A percentile compares a stretch with the other conserved stretches of the same genome.
Evolutionary conservation across 1,140 invertebrate genomes (phyloP).

Genomic region (Papilio dardanus): DNA sequence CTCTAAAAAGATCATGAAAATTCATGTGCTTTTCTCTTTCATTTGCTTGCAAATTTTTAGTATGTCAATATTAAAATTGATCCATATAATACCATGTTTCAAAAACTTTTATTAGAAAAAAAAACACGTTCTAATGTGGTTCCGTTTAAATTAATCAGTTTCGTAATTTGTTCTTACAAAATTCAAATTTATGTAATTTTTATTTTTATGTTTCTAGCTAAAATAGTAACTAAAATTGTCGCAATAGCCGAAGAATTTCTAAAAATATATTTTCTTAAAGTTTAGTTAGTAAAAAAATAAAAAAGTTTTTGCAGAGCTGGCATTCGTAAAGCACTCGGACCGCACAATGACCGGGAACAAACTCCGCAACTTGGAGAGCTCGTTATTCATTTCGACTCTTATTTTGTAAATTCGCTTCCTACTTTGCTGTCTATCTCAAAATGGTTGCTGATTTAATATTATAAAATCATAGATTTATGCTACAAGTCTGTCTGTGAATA

Average conservation of each 20-base stretch:
- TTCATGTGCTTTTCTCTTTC: constrained; percentile 13
- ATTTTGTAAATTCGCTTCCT: constrained; percentile 32
- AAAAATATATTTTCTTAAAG: neutral
- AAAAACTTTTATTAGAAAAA: neutral
- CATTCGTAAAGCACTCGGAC: constrained; percentile 33
- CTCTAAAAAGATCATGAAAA: constrained; percentile 25
- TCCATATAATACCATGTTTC: neutral
- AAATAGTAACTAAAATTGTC: neutral
- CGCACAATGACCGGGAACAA: constrained; percentile 36
- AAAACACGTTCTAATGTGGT: neutral
- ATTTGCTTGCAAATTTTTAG: constrained; percentile 16
- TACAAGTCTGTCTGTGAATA: neutral
- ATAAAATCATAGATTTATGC: neutral
- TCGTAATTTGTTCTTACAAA: no score
- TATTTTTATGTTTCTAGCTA: no score
- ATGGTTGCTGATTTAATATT: neutral
- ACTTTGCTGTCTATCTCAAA: constrained; percentile 3
- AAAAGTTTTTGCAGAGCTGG: constrained; percentile 7
- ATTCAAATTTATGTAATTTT: no score
- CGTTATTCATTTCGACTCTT: constrained; percentile 36
- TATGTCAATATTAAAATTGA: neutral
- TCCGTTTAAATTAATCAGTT: neutral
- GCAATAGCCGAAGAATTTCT: neutral
- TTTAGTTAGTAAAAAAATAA: neutral
- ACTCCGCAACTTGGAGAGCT: constrained; percentile 34